Conservation (phyloP, 1,140 invertebrate genomes). For the Ectropis grisescens region DNA sequence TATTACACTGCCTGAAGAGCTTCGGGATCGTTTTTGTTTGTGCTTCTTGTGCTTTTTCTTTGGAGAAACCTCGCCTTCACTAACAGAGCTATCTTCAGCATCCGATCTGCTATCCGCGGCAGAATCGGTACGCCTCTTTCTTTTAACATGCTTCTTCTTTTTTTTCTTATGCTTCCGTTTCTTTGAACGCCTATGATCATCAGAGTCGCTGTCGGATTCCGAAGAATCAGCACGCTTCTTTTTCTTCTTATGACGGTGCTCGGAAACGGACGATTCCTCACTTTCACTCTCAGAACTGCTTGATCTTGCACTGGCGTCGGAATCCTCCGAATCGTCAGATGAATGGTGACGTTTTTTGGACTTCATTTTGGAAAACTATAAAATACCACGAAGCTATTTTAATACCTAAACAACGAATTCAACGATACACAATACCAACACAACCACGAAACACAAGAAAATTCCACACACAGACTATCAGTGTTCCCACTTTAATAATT, state of each 20-base stretch:
- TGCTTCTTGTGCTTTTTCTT: conserved; percentile 61
- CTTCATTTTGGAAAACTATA: conserved; percentile 31
- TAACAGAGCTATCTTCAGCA: conserved; percentile 32
- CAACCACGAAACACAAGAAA: no score
- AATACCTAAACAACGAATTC: no score
- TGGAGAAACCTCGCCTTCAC: conserved; percentile 46
- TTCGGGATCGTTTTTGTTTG: conserved; percentile 44
- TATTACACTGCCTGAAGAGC: conserved; percentile 31
- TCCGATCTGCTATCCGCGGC: conserved; percentile 29
- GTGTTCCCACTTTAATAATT: no score
- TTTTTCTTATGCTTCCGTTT: conserved; percentile 68
- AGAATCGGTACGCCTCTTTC: conserved; percentile 44
- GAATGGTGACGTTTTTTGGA: conserved; percentile 54
- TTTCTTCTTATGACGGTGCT: conserved; percentile 59
- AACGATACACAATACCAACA: no score
- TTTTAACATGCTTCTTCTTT: conserved; percentile 63
- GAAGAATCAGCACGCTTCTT: conserved; percentile 53
- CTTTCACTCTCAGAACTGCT: conserved; percentile 55
- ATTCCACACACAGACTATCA: no score
- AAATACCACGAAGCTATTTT: not conserved
- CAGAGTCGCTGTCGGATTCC: conserved; percentile 50
- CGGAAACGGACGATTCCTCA: conserved; percentile 45
- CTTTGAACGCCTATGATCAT: conserved; percentile 47
- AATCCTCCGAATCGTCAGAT: conserved; percentile 52
- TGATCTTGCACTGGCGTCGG: conserved; percentile 39